Evolutionary conservation across 2,113 vertebrate species (phyloP).

Genomic region (Alectura lathami): DNA sequence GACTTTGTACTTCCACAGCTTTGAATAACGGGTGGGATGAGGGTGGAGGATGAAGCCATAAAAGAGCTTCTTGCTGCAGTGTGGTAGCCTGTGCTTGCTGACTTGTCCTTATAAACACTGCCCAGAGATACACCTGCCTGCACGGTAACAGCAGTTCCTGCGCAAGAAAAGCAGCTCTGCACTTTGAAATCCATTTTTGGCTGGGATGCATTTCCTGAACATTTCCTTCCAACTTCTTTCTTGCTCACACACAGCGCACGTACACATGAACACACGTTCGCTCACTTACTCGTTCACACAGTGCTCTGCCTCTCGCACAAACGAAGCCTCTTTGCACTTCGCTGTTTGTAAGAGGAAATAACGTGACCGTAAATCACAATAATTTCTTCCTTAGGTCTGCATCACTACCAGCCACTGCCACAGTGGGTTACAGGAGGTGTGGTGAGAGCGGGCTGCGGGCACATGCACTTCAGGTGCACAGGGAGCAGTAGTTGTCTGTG

Average conservation of each 20-base stretch:
- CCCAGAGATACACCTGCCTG: neutral
- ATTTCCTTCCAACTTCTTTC: neutral
- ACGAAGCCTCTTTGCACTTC: rapidly evolving
- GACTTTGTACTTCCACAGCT: neutral
- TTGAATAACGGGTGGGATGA: neutral
- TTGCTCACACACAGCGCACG: rapidly evolving
- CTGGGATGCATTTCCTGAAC: neutral
- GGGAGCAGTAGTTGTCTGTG: neutral
- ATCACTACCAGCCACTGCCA: rapidly evolving
- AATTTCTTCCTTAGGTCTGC: neutral
- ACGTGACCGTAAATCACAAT: neutral
- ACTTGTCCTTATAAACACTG: neutral
- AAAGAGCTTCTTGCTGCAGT: neutral
- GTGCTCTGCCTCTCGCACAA: neutral
- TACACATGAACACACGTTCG: rapidly evolving
- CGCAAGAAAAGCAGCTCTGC: neutral
- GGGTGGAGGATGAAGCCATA: neutral
- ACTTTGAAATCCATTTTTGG: neutral
- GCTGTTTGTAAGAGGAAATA: neutral
- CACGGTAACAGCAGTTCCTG: neutral
- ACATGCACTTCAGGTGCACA: neutral
- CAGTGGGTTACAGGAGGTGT: neutral
- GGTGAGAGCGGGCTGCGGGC: neutral
- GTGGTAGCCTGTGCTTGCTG: neutral
- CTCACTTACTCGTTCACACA: rapidly evolving